These are phyloP conservation scores for Rhinella marina DNA, from an alignment of 2,797 vertebrate genomes.

Conservation along the genomic window DNA sequence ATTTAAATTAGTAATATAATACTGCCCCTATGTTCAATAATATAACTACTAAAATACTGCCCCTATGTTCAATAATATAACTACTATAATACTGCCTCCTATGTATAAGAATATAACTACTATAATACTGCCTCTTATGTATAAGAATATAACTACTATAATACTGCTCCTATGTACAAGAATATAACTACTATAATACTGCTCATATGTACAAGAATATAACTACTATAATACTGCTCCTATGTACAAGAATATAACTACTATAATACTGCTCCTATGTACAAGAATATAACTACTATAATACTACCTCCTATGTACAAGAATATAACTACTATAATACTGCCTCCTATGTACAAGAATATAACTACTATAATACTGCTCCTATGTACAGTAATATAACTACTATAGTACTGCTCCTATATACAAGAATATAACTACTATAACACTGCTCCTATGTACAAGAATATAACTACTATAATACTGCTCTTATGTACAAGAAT, in stretches of 20 bases:
- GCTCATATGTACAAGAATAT: background rate
- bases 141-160: background rate
- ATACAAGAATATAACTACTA: background rate
- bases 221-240: background rate
- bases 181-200: conserved; percentile 2
- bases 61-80: no score
- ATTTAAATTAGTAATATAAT: no score
- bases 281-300: conserved; percentile 5
- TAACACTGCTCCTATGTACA: background rate
- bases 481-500: background rate
- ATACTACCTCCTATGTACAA: background rate
- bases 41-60: no score
- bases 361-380: background rate
- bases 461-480: conserved; percentile 16
- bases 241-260: conserved; percentile 5
- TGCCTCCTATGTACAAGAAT: background rate
- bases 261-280: conserved; percentile 5
- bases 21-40: no score
- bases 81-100: no score
- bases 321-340: background rate
- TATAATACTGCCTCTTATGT: background rate
- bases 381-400: background rate
- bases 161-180: background rate
- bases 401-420: background rate
- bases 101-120: no score